Evolutionary conservation across 2,797 vertebrate genomes (phyloP).

Genomic region (Tenualosa thibaudeaui): DNA sequence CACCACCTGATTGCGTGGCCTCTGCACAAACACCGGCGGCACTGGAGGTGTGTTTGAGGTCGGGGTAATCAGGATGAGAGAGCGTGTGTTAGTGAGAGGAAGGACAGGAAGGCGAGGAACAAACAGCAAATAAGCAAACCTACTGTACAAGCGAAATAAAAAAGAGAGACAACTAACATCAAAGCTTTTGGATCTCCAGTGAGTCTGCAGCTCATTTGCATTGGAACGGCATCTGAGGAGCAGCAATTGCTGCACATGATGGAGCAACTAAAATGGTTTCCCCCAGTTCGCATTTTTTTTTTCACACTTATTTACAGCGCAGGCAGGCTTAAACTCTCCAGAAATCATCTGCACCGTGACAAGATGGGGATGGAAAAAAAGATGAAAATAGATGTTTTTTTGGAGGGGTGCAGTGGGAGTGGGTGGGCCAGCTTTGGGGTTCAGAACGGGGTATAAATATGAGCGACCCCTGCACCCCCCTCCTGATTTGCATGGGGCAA

Average conservation of each 20-base stretch:
- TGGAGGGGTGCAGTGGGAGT: neutral
- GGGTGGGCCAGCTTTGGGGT: slow-evolving; percentile 30
- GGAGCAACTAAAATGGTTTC: neutral
- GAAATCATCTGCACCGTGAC: slow-evolving; percentile 7
- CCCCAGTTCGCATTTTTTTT: neutral
- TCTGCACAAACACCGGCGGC: slow-evolving; percentile 92
- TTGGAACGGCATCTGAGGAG: neutral
- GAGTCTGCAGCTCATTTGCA: neutral
- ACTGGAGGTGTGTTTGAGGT: slow-evolving; percentile 72
- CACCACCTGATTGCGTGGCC: slow-evolving; percentile 94
- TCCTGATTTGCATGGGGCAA: slow-evolving; percentile 82
- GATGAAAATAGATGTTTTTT: neutral
- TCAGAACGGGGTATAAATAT: slow-evolving; percentile 67
- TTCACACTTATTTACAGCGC: neutral
- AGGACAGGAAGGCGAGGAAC: neutral
- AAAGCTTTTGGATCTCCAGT: slow-evolving; percentile 1
- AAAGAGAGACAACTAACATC: neutral
- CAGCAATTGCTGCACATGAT: neutral
- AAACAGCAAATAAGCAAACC: slow-evolving; percentile 11
- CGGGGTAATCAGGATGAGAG: neutral
- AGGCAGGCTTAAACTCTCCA: neutral
- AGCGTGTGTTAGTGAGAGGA: neutral
- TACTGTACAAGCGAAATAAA: neutral
- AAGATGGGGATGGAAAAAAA: slow-evolving; percentile 7
- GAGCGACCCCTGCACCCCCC: slow-evolving; percentile 63